Base-by-base conservation (phyloP, 2,797 vertebrate genomes). In the Oreochromis mossambicus region DNA sequence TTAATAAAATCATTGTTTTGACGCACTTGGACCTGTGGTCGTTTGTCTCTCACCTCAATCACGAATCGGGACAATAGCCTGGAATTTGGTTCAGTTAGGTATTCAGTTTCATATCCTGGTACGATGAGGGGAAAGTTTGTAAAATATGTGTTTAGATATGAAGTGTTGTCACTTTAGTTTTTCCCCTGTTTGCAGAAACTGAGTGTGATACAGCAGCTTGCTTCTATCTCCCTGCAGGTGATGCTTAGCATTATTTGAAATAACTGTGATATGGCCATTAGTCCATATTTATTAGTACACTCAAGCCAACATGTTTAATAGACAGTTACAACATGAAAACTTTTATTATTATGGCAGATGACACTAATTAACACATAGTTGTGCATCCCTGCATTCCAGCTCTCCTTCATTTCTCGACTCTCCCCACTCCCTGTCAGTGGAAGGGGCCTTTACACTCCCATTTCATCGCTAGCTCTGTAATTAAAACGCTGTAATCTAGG, bases 401-500 rank as follows among this genome's bases (percentile, higher is more conserved):
- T 32, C 89, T 29, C 77, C 75, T 54, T 56, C 86, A 80, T 63
- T 56, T 83, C 81, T 83, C 90, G 13, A 54, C 85, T 84, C 82
- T 43, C 87, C 83, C 77, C 48, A 15, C 88, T 89, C 61, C 41
- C 89, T 92, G 93, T 94, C 94, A 94, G 85, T 13, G 55, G 55
- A 83, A 78, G 81, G 84, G 90, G 88, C 86, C 87, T 86, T 86
- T 58, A 88, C 92, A 84, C 94, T 86, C 93, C 83, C 93, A 70
- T 73, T 70, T 83, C 85, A 91, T 93, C 93, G 86, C 87, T 92
- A 94, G 94, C 93, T 89, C 93, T 95, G 95, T 96, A 96, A 97
- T 97, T 97, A 96, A 97, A 96, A 95, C 84, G 75, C 92, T 94
- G 92, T 95, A 96, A 96, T 96, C 95, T 95, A 91, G 92, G 94